phyloP scores from a whole-genome alignment of 2,113 vertebrate species.

The Todiramphus saurophagus region DNA sequence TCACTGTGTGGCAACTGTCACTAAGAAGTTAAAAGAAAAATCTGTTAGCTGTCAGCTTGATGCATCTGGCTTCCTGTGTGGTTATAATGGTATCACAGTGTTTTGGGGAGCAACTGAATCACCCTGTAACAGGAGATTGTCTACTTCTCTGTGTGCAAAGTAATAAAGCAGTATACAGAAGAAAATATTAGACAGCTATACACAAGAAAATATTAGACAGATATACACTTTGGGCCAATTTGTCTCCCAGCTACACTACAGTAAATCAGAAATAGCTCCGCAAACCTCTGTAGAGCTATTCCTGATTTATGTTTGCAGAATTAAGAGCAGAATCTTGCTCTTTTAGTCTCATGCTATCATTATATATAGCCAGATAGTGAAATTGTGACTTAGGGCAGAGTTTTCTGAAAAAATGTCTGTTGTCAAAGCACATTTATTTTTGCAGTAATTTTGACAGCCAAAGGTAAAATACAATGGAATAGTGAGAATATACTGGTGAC shows the following conservation, averaged over 20 bases:
- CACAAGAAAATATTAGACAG: slow-evolving; percentile 14
- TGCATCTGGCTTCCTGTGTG: not conserved
- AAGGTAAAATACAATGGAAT: not conserved
- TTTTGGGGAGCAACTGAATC: slow-evolving; percentile 17
- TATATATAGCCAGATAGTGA: not conserved
- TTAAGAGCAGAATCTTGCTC: not conserved
- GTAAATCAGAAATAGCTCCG: slow-evolving; percentile 31
- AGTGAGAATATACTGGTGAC: not conserved
- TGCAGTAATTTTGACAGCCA: not conserved
- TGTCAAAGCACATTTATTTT: not conserved
- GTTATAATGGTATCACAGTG: not conserved
- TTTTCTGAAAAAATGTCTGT: not conserved
- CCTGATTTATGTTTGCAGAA: not conserved
- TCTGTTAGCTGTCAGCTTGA: not conserved
- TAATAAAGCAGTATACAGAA: not conserved
- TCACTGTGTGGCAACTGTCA: not conserved
- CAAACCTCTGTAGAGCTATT: slow-evolving; percentile 20
- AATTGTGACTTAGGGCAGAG: not conserved
- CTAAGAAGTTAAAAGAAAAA: not conserved
- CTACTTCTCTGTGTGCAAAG: not conserved
- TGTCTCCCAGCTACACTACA: not conserved
- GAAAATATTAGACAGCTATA: slow-evolving; percentile 16
- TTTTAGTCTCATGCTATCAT: not conserved
- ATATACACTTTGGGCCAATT: slow-evolving; percentile 8
- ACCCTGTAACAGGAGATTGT: not conserved